These are phyloP conservation scores for Cynodonichthys magdalenae DNA, from an alignment of 2,797 vertebrate genomes.

Conservation along the genomic window DNA sequence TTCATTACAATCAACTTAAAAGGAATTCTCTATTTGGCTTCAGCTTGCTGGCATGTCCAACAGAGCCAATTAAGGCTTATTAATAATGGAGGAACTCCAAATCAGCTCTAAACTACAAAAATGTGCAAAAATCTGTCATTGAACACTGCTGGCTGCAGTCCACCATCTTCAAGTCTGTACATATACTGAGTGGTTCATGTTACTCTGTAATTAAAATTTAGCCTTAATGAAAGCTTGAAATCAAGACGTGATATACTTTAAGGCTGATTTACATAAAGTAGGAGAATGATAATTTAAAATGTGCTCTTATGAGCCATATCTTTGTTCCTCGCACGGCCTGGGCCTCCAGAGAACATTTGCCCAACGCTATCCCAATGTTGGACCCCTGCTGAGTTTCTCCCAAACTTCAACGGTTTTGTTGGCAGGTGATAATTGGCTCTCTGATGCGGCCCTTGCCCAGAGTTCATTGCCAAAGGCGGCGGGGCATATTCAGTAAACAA, in stretches of 20 bases:
- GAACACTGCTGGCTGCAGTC: conserved; percentile 45
- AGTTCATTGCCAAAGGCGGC: conserved; percentile 80
- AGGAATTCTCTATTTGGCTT: conserved; percentile 67
- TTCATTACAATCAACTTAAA: conserved; percentile 73
- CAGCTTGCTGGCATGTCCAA: conserved; percentile 74
- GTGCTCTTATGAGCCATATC: conserved; percentile 60
- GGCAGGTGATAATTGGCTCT: conserved; percentile 76
- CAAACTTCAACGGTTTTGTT: conserved; percentile 43
- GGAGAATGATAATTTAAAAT: conserved; percentile 74
- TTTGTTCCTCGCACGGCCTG: conserved; percentile 17
- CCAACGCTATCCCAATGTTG: conserved; percentile 26
- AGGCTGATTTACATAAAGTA: conserved; percentile 83
- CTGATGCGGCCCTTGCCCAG: conserved; percentile 58
- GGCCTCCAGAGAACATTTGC: conserved; percentile 31
- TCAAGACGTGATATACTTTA: conserved; percentile 65
- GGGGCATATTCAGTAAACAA: conserved; percentile 82
- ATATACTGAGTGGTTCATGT: conserved; percentile 59
- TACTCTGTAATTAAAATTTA: conserved; percentile 66
- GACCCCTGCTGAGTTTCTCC: conserved; percentile 37
- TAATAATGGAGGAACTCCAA: conserved; percentile 74
- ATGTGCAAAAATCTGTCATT: conserved; percentile 53
- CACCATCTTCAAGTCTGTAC: conserved; percentile 43
- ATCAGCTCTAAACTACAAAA: conserved; percentile 68
- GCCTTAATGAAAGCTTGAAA: conserved; percentile 69
- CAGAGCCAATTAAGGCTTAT: conserved; percentile 72